Conservation (phyloP, 2,888 invertebrate species). For the Mechanitis mazaeus region DNA sequence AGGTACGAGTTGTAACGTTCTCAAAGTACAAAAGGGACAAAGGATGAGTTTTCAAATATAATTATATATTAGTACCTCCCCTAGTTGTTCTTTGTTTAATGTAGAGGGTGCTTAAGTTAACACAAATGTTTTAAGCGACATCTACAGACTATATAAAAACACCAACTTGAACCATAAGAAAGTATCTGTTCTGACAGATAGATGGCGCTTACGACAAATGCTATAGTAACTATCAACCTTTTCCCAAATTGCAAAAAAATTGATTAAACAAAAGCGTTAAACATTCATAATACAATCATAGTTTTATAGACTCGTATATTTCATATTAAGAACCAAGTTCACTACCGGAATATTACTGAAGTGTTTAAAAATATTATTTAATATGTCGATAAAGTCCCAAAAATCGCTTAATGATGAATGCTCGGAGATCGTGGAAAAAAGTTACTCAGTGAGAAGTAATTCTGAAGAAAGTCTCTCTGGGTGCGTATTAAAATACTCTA, state of each 20-base stretch:
- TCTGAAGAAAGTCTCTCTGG: conserved; percentile 60
- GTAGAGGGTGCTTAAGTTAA: too few relatives aligned
- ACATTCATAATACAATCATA: background rate
- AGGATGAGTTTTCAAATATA: too few relatives aligned
- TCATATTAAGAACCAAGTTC: conserved; percentile 8
- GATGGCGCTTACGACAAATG: conserved; percentile 6
- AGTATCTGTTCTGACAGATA: background rate
- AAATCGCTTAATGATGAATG: conserved; percentile 61
- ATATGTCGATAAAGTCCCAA: conserved; percentile 65
- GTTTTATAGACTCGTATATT: background rate
- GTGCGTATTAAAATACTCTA: conserved; percentile 35
- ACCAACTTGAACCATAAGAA: background rate
- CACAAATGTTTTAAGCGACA: too few relatives aligned
- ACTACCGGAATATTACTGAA: conserved; percentile 8
- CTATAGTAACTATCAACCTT: background rate
- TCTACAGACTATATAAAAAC: background rate
- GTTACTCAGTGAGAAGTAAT: conserved; percentile 54
- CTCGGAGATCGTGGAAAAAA: conserved; percentile 60
- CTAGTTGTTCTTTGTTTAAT: too few relatives aligned
- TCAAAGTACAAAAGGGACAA: too few relatives aligned
- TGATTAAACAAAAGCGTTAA: too few relatives aligned
- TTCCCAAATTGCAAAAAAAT: too few relatives aligned
- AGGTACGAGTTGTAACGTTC: too few relatives aligned
- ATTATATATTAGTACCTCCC: too few relatives aligned
- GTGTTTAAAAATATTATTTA: conserved; percentile 16